A percentile compares a stretch with the other conserved stretches of the same genome.
Conservation (phyloP, 1,140 invertebrate genomes). For the Drosophila nasuta region DNA sequence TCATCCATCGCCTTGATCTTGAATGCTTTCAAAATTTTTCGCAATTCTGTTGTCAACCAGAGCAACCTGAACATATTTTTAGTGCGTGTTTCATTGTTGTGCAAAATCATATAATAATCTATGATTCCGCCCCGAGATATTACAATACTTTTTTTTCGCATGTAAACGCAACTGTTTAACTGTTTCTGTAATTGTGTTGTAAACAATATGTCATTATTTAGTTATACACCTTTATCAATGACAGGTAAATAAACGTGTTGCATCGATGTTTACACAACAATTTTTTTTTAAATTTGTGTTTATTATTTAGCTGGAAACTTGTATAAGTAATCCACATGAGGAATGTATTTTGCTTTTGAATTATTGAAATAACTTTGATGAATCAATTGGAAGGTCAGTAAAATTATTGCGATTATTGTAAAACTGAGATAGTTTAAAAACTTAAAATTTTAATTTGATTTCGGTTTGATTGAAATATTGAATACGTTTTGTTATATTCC, state of each 20-base stretch:
- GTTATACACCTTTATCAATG: conserved; percentile 5
- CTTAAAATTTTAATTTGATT: background rate
- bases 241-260: conserved; percentile 28
- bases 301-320: conserved; percentile 12
- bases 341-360: conserved; percentile 4
- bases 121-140: background rate
- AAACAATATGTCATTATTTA: conserved; percentile 27
- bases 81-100: conserved; percentile 58
- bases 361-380: conserved; percentile 1
- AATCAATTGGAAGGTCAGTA: background rate
- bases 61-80: conserved; percentile 64
- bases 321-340: background rate
- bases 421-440: background rate
- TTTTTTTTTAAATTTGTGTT: conserved; percentile 2
- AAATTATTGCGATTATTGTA: background rate
- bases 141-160: background rate
- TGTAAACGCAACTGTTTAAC: background rate
- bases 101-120: conserved; percentile 8
- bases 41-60: conserved; percentile 74
- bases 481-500: background rate
- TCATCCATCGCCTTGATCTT: conserved; percentile 72
- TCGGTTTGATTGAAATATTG: background rate
- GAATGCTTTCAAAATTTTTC: conserved; percentile 56
- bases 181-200: conserved; percentile 2
- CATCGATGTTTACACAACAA: conserved; percentile 22